Evolutionary conservation across 1,140 invertebrate genomes (phyloP).

Genomic region (Eciton burchellii): DNA sequence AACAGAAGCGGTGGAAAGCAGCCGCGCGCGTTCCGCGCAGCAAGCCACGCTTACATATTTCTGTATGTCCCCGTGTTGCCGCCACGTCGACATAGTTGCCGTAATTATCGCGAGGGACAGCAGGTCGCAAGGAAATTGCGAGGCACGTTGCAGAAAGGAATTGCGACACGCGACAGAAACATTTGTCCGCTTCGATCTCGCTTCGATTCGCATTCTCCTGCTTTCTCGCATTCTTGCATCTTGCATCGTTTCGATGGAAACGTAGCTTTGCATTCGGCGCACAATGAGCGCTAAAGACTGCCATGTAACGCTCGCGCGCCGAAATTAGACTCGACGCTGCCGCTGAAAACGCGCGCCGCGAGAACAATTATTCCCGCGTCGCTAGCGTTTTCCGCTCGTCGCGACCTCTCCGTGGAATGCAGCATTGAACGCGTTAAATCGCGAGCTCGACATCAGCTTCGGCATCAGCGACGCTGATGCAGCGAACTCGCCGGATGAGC

Average conservation of each 20-base stretch:
- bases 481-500: no score
- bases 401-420: background rate
- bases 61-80: background rate
- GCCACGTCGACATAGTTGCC: slow-evolving; percentile 10
- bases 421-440: background rate
- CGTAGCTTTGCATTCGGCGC: background rate
- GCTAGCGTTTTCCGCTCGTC: background rate
- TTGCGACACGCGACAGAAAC: slow-evolving; percentile 40
- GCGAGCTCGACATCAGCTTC: background rate
- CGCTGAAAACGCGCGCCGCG: background rate
- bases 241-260: background rate
- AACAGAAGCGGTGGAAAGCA: background rate
- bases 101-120: slow-evolving; percentile 21
- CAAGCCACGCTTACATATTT: background rate
- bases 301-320: background rate
- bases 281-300: background rate
- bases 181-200: slow-evolving; percentile 18
- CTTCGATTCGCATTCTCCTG: slow-evolving; percentile 15
- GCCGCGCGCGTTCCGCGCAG: background rate
- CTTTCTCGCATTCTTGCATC: no score
- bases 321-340: background rate
- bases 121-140: slow-evolving; percentile 33
- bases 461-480: no score
- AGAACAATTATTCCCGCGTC: background rate
- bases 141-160: background rate